These are phyloP conservation scores for Chouioia cunea DNA, from an alignment of 2,888 invertebrate species.

Conservation along the genomic window DNA sequence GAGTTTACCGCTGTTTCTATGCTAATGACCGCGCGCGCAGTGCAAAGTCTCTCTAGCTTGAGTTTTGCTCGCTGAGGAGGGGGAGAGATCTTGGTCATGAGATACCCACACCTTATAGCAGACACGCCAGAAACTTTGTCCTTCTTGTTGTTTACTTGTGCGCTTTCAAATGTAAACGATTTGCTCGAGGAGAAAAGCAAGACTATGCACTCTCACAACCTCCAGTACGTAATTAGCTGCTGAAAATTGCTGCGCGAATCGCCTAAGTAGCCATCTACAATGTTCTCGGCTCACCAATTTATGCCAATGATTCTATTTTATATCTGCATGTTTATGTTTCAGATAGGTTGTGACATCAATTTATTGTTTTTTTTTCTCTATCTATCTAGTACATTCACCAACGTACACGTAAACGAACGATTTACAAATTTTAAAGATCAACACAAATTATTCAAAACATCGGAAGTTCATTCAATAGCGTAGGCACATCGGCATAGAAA, in stretches of 20 bases:
- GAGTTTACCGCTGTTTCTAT: constrained; percentile 68
- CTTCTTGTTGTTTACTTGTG: constrained; percentile 10
- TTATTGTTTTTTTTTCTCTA: too few species aligned
- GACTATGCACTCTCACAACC: background rate
- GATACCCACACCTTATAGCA: constrained; percentile 1
- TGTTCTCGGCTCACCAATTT: too few species aligned
- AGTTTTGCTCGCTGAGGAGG: background rate
- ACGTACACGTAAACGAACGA: too few species aligned
- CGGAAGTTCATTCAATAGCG: too few species aligned
- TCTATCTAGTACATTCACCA: too few species aligned
- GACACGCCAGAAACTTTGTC: constrained; percentile 27
- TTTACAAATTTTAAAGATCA: too few species aligned
- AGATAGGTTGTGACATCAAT: too few species aligned
- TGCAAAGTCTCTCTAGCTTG: constrained; percentile 13
- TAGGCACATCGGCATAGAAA: too few species aligned
- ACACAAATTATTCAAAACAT: too few species aligned
- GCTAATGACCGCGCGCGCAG: constrained; percentile 62
- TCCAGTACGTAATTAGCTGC: constrained; percentile 9
- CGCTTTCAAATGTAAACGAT: constrained; percentile 42
- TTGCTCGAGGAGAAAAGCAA: constrained; percentile 38
- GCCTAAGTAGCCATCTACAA: background rate
- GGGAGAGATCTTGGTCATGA: constrained; percentile 16
- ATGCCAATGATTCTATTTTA: too few species aligned
- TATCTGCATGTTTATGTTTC: too few species aligned
- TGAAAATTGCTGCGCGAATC: background rate